Base-by-base conservation (phyloP, 2,113 vertebrate species). In the Gopherus flavomarginatus region DNA sequence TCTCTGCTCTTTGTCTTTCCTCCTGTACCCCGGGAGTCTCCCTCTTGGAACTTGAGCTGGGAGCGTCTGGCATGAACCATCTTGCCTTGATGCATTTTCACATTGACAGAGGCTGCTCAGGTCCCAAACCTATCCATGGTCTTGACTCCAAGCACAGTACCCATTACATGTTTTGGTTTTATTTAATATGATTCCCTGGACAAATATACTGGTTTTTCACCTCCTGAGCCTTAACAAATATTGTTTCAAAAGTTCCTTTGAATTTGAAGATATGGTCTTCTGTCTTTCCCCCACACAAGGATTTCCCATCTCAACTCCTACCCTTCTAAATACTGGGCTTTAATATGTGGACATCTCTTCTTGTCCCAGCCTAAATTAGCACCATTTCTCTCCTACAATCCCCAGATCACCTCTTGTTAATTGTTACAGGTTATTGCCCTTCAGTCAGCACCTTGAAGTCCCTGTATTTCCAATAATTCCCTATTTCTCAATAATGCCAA, bases 181-280 rank as follows among this genome's bases (percentile, higher is more conserved):
- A 95, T 94, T 93, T 86, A 87, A n/a, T 38, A 83, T 49, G 86
- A 79, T 86, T 97, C 97, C 93, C 96, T 94, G 89, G n/a, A 96
- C 87, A 95, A 96, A 97, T n/a, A 95, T 11, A 9, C 54, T 92
- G 79, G 16, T 75, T 93, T 94, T 88, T 91, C 79, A 88, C 92
- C 54, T 83, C 47, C 72, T 95, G 82, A 90, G 65, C 81, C 47
- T 93, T 89, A 1, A 8, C 83, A 97, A 97, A 95, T 94, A 95
- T 88, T 94, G 95, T 95, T 93, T 92, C n/a, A 90, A 91, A 89
- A 38, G 16, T 85, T 89, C 82, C 65, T 90, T 94, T 88, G 65
- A 97, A 95, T 83, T 1, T 29, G 9, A 88, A 21, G 52, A 95
- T 94, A 90, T 59, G 81, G 87, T 88, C 85, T 95, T 88, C 81